Base-by-base conservation (phyloP, 2,888 invertebrate genomes). In the Vanessa cardui region DNA sequence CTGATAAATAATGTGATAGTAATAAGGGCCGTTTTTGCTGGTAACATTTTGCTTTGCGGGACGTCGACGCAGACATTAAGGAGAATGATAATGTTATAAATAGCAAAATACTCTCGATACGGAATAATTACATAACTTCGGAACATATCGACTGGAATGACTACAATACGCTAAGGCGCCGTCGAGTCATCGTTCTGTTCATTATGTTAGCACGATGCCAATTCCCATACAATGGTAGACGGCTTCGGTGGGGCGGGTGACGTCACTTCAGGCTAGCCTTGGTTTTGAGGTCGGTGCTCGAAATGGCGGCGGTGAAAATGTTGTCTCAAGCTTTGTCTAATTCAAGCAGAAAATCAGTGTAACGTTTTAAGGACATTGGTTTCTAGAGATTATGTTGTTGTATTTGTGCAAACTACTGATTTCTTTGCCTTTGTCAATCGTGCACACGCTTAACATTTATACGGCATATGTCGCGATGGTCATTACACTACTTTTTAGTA, bases 241-340 rank as follows among this genome's bases (percentile, higher is more conserved):
- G 78, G 81, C 74, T 73, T 81, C 80, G 83, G 78, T 80, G 82
- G 80, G 77, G 81, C 76, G 81, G 80, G 73, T 90, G 90, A 91
- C 90, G 91, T 92, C 90, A 91, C 81, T 83, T 80, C 80, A 81
- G 81, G 82, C 84, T 84, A 89, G 89, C 90, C 90, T 89, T 89
- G 88, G 82, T 83, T 89, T 88, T 86, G 90, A 90, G 90, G 88
- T 90, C 88, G 87, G 81, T 84, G 84, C 82, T 85, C 83, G 84
- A 84, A 88, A 85, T 83, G 83, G 81, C 84, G 85, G 82, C 90
- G 85, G 72, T 85, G 81, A 86, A 88, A 76, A 87, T 86, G 85
- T 88, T 86, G 85, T 84, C 86, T 86, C 80, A 82, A 84, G 85
- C 85, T 84, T 66, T 73, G 39, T 72, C 69, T 64, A 68, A 75